A percentile compares a stretch with the other conserved stretches of the same genome.
These are phyloP conservation scores for Shargacucullia verbasci DNA, from an alignment of 2,888 invertebrate genomes.

Conservation along the genomic window DNA sequence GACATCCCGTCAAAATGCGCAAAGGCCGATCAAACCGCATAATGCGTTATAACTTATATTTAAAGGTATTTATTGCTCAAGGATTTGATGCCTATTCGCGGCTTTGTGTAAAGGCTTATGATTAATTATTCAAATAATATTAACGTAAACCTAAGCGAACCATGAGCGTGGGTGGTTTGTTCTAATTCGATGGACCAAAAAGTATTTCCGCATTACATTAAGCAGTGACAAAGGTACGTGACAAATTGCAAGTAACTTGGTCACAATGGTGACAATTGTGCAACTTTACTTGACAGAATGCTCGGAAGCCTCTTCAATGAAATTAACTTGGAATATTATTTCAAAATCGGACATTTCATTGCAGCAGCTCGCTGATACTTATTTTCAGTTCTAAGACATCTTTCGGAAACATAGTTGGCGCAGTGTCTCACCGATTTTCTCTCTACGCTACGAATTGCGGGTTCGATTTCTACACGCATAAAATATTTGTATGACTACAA, in stretches of 20 bases:
- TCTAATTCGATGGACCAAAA: constrained; percentile 23
- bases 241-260: constrained; percentile 44
- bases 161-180: constrained; percentile 11
- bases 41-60: constrained; percentile 26
- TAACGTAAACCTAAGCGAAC: not conserved
- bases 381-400: too few relatives aligned
- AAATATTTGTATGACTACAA: too few relatives aligned
- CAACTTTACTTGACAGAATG: constrained; percentile 30
- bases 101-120: constrained; percentile 19
- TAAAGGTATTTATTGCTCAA: constrained; percentile 32
- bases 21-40: constrained; percentile 30
- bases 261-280: constrained; percentile 43
- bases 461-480: too few relatives aligned
- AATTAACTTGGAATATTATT: too few relatives aligned
- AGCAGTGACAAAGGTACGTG: constrained; percentile 47
- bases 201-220: constrained; percentile 26
- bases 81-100: constrained; percentile 22
- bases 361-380: too few relatives aligned
- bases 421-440: too few relatives aligned
- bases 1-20: constrained; percentile 30
- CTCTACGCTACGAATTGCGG: too few relatives aligned
- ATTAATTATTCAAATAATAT: constrained; percentile 16
- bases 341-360: too few relatives aligned
- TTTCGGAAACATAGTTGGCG: too few relatives aligned
- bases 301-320: constrained; percentile 1